Base-by-base conservation (phyloP, 2,888 invertebrate species). In the Drosophila lutescens region DNA sequence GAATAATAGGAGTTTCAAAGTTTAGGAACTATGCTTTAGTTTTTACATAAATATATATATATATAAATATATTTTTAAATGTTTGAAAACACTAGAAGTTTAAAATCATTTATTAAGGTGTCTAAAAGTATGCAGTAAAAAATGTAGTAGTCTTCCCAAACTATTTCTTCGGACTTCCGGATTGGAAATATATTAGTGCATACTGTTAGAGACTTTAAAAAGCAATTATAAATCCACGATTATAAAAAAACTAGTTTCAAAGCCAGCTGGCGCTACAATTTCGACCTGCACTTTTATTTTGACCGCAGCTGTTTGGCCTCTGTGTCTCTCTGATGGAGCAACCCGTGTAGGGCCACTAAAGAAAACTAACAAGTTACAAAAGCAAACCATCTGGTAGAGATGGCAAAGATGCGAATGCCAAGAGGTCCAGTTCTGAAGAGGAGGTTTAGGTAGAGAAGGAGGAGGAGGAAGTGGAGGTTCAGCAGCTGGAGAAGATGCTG, bases 301-400 rank as follows among this genome's bases (percentile, higher is more conserved):
- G 17, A 41, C 59, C 59, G 59, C 62, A 43, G 49, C 59, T 63
- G 62, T 61, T 17, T n/a, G 58, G 20, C 13, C 30, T n/a, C 23
- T 17, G 15, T 59, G 34, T 68, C 59, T 67, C 55, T 53, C 46
- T 68, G 56, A 34, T 56, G 57, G 57, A 58, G 53, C n/a, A 80
- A 77, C 74, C 71, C 78, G 79, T 85, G 66, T 69, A 70, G 72
- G 68, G 58, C 61, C 80, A 86, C 77, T 84, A 80, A 80, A 84
- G 86, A 84, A 86, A 85, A 85, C 84, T 85, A 85, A 84, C 84
- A 85, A 86, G 85, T 84, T 86, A 76, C 78, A 71, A 79, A 79
- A 79, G 81, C 78, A 77, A 85, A 79, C 79, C 79, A 66, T 63
- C 66, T 66, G 66, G 34, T 57, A 38, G 57, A 66, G 65, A 66